These are phyloP conservation scores for Ashinkailepas kermadecensis DNA, from an alignment of 2,888 invertebrate genomes.

Conservation along the genomic window DNA sequence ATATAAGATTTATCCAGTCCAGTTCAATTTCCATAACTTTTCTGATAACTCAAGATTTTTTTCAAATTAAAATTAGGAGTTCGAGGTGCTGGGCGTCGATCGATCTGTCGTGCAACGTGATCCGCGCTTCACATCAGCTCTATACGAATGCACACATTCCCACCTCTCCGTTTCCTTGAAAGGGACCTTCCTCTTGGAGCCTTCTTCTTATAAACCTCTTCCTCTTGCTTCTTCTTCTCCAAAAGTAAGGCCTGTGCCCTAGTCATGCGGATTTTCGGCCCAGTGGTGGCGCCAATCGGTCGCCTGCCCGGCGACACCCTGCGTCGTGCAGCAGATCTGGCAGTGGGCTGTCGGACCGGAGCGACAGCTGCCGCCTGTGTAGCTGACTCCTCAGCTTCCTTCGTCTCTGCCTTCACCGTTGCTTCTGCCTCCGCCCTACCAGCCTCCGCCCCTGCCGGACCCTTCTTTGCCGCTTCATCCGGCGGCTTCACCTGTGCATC, in stretches of 20 bases:
- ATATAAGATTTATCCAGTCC: no score
- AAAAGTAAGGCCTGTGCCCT: neutral
- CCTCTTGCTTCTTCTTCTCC: constrained; percentile 8
- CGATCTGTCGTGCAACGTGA: no score
- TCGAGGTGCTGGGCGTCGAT: no score
- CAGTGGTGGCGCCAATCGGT: neutral
- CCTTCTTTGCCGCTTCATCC: neutral
- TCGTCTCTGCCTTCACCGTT: neutral
- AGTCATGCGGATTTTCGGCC: neutral
- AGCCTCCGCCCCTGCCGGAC: neutral
- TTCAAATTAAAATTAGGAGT: no score
- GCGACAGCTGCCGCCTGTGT: neutral
- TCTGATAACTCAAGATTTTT: no score
- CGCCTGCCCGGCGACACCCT: no score
- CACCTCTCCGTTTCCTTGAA: constrained; percentile 2
- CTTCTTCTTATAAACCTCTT: neutral
- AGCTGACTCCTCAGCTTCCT: neutral
- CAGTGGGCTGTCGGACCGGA: neutral
- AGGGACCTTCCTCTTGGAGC: neutral
- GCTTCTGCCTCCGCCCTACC: neutral
- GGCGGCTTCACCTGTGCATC: neutral
- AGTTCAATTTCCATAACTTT: no score
- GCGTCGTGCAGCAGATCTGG: neutral
- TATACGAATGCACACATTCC: neutral
- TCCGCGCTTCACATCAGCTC: no score